Evolutionary conservation across 37 sponge, comb jelly and placozoan species (phyloP).

Genomic region (Diacarnus erythraeanus): DNA sequence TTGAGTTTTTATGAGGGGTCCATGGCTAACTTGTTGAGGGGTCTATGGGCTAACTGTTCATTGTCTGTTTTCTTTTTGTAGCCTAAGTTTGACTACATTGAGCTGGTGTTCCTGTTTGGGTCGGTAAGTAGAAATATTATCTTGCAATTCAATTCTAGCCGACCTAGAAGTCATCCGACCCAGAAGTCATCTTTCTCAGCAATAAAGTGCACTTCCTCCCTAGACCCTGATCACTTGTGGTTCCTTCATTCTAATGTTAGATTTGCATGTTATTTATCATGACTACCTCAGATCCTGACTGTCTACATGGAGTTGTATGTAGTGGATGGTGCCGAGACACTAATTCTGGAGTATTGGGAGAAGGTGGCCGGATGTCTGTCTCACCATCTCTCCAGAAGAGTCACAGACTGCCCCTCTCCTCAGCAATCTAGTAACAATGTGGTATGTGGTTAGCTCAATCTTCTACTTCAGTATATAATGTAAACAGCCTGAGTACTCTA

Average conservation of each 20-base stretch:
- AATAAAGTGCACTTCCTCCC: too few relatives aligned
- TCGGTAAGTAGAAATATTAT: slow-evolving; percentile 40
- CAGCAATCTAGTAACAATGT: background rate
- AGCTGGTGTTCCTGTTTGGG: slow-evolving; percentile 20
- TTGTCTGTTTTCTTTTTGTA: background rate
- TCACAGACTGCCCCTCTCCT: background rate
- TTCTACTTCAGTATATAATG: background rate
- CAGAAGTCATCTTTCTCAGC: too few relatives aligned
- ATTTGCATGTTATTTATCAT: too few relatives aligned
- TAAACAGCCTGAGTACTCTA: too few relatives aligned
- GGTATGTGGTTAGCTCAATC: background rate
- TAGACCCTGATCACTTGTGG: background rate
- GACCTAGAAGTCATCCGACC: too few relatives aligned
- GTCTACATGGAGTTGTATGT: slow-evolving; percentile 50
- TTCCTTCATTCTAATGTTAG: too few relatives aligned
- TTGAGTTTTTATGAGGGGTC: background rate
- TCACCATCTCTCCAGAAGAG: background rate
- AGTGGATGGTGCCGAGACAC: background rate
- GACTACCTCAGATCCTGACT: slow-evolving; percentile 50
- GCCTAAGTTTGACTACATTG: background rate
- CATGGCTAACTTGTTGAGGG: background rate
- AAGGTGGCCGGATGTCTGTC: slow-evolving; percentile 8
- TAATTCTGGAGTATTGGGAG: slow-evolving; percentile 41
- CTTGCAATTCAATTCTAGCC: too few relatives aligned
- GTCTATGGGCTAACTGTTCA: too few relatives aligned